Percentiles rank a stretch among this genome's conserved stretches.
phyloP scores from a whole-genome alignment of 2,113 vertebrate genomes.

The Neolamprologus fasciatus region DNA sequence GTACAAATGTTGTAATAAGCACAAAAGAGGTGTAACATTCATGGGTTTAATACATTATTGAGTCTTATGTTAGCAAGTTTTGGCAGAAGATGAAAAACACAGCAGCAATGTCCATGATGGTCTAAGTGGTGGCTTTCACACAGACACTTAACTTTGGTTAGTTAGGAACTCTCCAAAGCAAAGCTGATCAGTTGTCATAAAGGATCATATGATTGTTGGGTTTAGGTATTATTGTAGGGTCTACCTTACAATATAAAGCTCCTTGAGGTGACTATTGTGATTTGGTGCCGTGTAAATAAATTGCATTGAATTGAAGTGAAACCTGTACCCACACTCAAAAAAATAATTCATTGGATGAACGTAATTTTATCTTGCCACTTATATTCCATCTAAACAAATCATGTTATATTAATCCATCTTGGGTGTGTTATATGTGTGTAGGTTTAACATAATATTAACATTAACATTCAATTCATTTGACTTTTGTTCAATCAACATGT shows the following conservation, averaged over 20 bases:
- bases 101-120: background rate
- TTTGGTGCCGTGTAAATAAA: background rate
- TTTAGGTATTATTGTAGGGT: background rate
- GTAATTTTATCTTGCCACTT: no score
- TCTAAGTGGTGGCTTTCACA: background rate
- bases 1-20: background rate
- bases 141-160: background rate
- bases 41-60: background rate
- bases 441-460: no score
- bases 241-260: background rate
- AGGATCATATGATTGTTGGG: background rate
- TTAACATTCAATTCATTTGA: no score
- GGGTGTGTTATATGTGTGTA: no score
- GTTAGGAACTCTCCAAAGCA: background rate
- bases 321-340: background rate
- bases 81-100: background rate
- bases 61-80: background rate
- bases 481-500: no score
- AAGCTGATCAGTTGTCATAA: background rate
- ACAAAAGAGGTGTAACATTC: background rate
- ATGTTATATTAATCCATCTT: no score
- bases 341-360: no score
- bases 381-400: no score
- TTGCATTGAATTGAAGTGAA: background rate
- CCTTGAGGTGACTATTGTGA: background rate